Evolutionary conservation across 2,888 invertebrate species (phyloP), one percentile per base, ranked within the genome.

Genomic region (Tenthredo mesomela): DNA sequence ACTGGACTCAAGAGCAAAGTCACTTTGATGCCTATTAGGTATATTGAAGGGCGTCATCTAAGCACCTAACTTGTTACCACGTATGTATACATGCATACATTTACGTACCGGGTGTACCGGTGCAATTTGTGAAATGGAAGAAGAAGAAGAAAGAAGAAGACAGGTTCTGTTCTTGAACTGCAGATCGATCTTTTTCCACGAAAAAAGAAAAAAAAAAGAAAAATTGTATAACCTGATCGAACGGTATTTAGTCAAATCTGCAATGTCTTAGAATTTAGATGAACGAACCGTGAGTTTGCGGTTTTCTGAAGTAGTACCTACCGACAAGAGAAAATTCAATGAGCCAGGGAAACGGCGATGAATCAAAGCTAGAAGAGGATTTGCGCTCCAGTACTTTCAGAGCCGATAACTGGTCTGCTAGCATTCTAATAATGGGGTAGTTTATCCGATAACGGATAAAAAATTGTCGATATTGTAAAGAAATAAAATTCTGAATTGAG

Each of bases 1-100:
- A 73, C 73, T 43, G 40, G 73, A 73, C 73, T 73, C 73, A 21
- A 40, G 43, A 73, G 73, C 40, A 73, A 73, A 73, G 43, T 73
- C 73, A 73, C 73, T 73, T 43, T 21, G 43, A 43, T 73, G 40
- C 15, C 73, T 43, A 73, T 73, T 73, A 73, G 73, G 40, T 25
- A 73, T 73, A 73, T 43, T 21, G 73, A 40, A 73, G 43, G 73
- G 40, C 73, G 73, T 73, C 73, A 73, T 43, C 73, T 43, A 43
- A 40, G 73, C 73, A 40, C 73, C 43, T 12, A 40, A 43, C 43
- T 40, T 73, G 73, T n/a, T 43, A 73, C 43, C 43, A 40, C 43
- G 25, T 33, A 29, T 18, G 33, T 73, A 43, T 40, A 15, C 43
- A 25, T 73, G 73, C 40, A 73, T 43, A 73, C 67, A 7, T 33